Evolutionary conservation across 2,888 invertebrate genomes (phyloP).

Genomic region (Eupithecia insigniata): DNA sequence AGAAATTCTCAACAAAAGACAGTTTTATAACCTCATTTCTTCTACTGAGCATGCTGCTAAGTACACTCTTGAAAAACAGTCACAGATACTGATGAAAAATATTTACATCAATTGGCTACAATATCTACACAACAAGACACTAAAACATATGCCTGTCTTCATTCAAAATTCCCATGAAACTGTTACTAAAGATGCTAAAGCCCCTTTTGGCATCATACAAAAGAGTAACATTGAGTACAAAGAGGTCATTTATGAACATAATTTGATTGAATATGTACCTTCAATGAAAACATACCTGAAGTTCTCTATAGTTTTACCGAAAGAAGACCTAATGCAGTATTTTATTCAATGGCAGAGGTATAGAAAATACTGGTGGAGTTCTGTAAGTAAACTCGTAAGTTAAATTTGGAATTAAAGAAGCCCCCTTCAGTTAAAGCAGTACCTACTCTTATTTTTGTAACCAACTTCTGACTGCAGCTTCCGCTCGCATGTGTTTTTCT

Average conservation of each 20-base stretch:
- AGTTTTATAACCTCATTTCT: constrained; percentile 62
- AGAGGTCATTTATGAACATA: constrained; percentile 45
- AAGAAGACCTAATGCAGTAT: constrained; percentile 83
- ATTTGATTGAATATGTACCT: constrained; percentile 45
- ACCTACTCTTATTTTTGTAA: neutral
- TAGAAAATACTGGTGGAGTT: constrained; percentile 94
- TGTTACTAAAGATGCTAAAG: constrained; percentile 18
- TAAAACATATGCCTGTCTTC: constrained; percentile 63
- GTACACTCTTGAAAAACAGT: constrained; percentile 61
- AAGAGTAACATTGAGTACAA: constrained; percentile 26
- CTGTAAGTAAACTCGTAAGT: constrained; percentile 72
- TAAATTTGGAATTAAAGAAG: neutral
- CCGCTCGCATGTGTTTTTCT: neutral
- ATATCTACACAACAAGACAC: constrained; percentile 62
- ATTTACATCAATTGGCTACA: constrained; percentile 69
- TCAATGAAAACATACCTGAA: constrained; percentile 56
- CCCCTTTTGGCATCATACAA: constrained; percentile 58
- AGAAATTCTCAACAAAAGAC: constrained; percentile 59
- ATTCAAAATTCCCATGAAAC: constrained; percentile 46
- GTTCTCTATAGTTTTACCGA: constrained; percentile 74
- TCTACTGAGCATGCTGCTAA: constrained; percentile 44
- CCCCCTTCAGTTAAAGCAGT: neutral
- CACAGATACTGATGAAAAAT: constrained; percentile 66
- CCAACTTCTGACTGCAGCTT: neutral
- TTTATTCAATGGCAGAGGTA: constrained; percentile 91